phyloP scores from a whole-genome alignment of 2,888 invertebrate genomes.

The Drosophila subsilvestris region DNA sequence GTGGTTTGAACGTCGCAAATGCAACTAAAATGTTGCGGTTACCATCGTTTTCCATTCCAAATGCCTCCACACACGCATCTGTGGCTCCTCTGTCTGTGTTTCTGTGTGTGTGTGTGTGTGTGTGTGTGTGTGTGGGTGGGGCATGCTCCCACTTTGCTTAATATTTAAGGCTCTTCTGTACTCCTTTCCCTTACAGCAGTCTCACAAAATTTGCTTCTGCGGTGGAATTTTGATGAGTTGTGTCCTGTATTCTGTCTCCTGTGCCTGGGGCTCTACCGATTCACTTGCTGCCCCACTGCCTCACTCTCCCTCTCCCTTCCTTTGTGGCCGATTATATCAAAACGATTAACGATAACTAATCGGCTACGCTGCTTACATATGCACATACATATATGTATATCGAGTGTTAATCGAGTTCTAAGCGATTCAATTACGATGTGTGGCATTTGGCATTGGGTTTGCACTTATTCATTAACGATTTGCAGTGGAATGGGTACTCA shows the following conservation, averaged over 20 bases:
- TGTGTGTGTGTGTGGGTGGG: conserved; percentile 11
- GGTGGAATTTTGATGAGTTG: conserved; percentile 42
- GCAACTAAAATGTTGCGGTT: conserved; percentile 78
- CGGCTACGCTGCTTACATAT: background rate
- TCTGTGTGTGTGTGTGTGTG: conserved; percentile 1
- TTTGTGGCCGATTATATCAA: background rate
- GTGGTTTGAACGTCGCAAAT: conserved; percentile 73
- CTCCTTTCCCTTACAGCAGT: conserved; percentile 14
- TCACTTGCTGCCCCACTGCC: background rate
- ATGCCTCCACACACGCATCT: conserved; percentile 7
- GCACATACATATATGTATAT: background rate
- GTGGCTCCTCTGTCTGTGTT: background rate
- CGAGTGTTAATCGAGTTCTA: background rate
- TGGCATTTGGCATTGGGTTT: background rate
- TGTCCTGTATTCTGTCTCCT: background rate
- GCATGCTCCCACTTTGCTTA: conserved; percentile 52
- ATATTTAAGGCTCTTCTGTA: conserved; percentile 62
- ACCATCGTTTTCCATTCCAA: conserved; percentile 65
- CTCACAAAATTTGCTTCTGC: conserved; percentile 39
- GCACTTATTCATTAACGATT: background rate
- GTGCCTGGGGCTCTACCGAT: conserved; percentile 22
- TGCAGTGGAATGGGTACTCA: background rate
- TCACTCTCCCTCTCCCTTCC: background rate
- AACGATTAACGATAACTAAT: background rate
- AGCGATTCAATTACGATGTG: background rate